Evolutionary conservation across 1,140 invertebrate genomes (phyloP), one percentile per base, ranked within the genome.

Genomic region (Aphaenogaster floridana): DNA sequence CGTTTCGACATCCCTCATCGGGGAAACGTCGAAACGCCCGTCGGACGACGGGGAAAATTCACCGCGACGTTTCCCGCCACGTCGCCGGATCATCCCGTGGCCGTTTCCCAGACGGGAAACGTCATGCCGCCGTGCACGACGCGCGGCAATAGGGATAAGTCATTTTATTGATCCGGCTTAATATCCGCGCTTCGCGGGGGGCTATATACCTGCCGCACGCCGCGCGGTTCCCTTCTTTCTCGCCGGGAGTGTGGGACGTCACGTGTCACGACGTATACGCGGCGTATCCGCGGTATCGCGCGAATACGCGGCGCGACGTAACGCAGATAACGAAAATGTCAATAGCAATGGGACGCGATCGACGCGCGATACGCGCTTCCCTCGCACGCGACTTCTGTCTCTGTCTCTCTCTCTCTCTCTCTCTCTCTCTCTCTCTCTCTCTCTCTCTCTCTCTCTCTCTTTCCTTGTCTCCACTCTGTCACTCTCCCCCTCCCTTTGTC

Each of bases 111-210:
- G 42, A 84, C 45, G 7, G 80, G 17, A 74, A 69, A 84, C 80
- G 69, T 84, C 80, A 84, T 48, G 68, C 50, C 48, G 39, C 48
- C 15, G 50, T 52, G 63, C n/a, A 39, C 80, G 54, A 48, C 42
- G 77, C 21, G 63, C 78, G 21, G 80, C 80, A 84, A 71, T 48
- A 84, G 54, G 69, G 80, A 84, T 84, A 84, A 84, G 80, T 84
- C 80, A 84, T 84, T 84, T 84, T 84, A 84, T 84, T 84, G 80
- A 84, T 84, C 80, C 80, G 80, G 52, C 54, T 59, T 84, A 84
- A 84, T 74, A 84, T 84, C 69, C 76, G 17, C 54, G 9, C 48
- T 1, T 68, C 76, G 57, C 63, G 64, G 63, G 36, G 28, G n/a
- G 42, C 79, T 61, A 61, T 54, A 63, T 81, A 61, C 71, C 71